Conservation (phyloP, 2,113 vertebrate genomes). For the Toxotes chatareus region DNA sequence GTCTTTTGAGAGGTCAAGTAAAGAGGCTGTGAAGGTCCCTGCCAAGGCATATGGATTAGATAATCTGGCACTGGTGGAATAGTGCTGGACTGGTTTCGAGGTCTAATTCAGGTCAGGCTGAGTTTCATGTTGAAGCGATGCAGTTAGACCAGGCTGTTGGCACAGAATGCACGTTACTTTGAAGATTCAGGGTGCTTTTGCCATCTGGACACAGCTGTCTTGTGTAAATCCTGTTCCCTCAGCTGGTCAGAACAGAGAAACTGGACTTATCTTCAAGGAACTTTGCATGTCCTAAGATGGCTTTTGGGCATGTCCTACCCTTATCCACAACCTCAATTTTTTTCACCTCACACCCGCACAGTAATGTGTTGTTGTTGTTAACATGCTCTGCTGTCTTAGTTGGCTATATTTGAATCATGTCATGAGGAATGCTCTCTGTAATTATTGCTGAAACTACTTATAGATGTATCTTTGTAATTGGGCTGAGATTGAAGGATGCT, state of each 20-base stretch:
- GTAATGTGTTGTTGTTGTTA: slow-evolving; percentile 1
- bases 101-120: slow-evolving; percentile 41
- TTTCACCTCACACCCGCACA: slow-evolving; percentile 22
- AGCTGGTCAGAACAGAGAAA: slow-evolving; percentile 37
- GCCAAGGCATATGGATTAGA: slow-evolving; percentile 38
- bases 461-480: background rate
- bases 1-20: background rate
- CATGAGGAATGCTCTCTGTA: background rate
- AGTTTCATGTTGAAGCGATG: slow-evolving; percentile 13
- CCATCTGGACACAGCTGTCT: slow-evolving; percentile 63
- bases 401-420: background rate
- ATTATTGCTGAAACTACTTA: background rate
- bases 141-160: slow-evolving; percentile 6
- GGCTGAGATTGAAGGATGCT: too few species aligned
- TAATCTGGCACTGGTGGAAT: slow-evolving; percentile 14
- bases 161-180: slow-evolving; percentile 24
- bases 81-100: slow-evolving; percentile 16
- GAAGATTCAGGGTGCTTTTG: background rate
- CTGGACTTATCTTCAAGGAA: slow-evolving; percentile 44
- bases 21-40: slow-evolving; percentile 18
- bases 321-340: slow-evolving; percentile 12
- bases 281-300: slow-evolving; percentile 47
- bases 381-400: background rate
- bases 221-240: slow-evolving; percentile 21
- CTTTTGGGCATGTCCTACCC: background rate